phyloP scores from a whole-genome alignment of 2,888 invertebrate species.

The Tachina fera region DNA sequence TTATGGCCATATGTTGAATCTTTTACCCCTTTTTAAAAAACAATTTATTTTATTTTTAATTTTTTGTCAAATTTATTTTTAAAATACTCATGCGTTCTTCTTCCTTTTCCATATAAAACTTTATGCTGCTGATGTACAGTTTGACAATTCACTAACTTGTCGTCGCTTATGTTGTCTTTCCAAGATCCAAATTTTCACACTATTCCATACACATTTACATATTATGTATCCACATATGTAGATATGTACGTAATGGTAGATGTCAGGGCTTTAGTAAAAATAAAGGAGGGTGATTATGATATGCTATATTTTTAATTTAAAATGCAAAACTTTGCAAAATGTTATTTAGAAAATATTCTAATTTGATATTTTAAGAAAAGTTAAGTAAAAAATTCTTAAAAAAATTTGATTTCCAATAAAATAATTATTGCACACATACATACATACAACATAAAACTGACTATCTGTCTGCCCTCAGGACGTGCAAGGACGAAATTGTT shows the following conservation, averaged over 20 bases:
- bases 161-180: slow-evolving; percentile 25
- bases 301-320: neutral
- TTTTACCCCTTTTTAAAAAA: slow-evolving; percentile 62
- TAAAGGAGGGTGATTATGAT: neutral
- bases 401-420: no score
- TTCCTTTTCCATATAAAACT: neutral
- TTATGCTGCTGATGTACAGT: slow-evolving; percentile 45
- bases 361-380: no score
- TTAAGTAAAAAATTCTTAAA: no score
- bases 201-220: neutral
- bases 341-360: neutral
- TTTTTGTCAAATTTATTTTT: slow-evolving; percentile 48
- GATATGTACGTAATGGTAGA: slow-evolving; percentile 33
- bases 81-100: slow-evolving; percentile 36
- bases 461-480: no score
- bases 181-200: slow-evolving; percentile 49
- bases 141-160: slow-evolving; percentile 50
- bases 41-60: slow-evolving; percentile 54
- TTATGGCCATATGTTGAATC: slow-evolving; percentile 51
- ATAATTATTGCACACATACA: no score
- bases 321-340: neutral
- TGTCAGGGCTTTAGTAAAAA: slow-evolving; percentile 13
- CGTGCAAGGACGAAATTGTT: no score
- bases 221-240: no score
- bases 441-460: no score